Evolutionary conservation across 2,888 invertebrate genomes (phyloP).

Genomic region (Drosophila quinaria): DNA sequence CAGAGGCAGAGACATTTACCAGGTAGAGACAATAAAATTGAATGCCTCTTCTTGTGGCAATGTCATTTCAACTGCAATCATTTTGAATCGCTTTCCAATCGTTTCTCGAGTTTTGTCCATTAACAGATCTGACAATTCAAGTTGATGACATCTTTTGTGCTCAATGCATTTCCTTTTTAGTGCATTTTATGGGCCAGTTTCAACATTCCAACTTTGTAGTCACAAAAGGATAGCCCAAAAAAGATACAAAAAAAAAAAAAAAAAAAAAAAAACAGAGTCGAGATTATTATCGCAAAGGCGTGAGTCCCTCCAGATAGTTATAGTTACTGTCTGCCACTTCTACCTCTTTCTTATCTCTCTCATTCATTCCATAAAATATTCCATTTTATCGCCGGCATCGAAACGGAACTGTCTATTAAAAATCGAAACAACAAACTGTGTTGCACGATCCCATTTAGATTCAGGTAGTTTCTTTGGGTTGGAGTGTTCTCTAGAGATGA

Average conservation of each 20-base stretch:
- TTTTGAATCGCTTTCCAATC: constrained; percentile 16
- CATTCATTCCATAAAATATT: constrained; percentile 63
- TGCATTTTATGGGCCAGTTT: constrained; percentile 50
- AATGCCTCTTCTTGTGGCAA: constrained; percentile 52
- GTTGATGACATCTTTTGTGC: constrained; percentile 80
- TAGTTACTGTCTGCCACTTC: constrained; percentile 2
- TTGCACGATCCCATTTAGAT: constrained; percentile 46
- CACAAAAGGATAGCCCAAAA: constrained; percentile 52
- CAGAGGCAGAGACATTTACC: constrained; percentile 10
- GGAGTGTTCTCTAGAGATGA: not conserved
- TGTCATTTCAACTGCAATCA: constrained; percentile 39
- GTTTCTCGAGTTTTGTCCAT: constrained; percentile 35
- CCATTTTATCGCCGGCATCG: constrained; percentile 71
- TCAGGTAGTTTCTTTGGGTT: not conserved
- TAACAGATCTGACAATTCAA: constrained; percentile 68
- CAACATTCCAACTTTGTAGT: constrained; percentile 31
- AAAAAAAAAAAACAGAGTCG: not conserved
- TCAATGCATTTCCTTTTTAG: constrained; percentile 49
- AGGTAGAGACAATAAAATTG: constrained; percentile 76
- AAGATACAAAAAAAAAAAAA: not conserved
- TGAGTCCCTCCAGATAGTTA: constrained; percentile 35
- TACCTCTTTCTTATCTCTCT: not conserved
- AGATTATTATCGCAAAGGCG: constrained; percentile 67
- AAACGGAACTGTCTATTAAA: constrained; percentile 77
- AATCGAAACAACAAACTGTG: constrained; percentile 18